phyloP scores from a whole-genome alignment of 2,113 vertebrate genomes.

The Oxyura jamaicensis region DNA sequence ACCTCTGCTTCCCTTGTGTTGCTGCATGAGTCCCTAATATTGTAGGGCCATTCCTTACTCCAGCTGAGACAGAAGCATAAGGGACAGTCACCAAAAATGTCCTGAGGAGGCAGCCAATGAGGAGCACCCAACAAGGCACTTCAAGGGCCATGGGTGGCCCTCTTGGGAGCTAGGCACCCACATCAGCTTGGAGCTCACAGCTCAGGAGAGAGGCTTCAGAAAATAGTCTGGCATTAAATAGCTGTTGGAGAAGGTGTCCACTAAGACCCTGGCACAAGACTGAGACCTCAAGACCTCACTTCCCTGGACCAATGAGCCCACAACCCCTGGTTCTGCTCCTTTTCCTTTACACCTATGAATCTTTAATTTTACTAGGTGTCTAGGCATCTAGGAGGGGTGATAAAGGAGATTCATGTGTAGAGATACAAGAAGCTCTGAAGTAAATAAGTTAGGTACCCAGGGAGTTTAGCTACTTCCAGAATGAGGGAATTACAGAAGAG shows the following conservation, averaged over 20 bases:
- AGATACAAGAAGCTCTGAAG: neutral
- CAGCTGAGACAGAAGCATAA: neutral
- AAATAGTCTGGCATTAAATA: neutral
- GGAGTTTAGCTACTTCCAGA: slow-evolving; percentile 16
- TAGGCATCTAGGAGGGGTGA: neutral
- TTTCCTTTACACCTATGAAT: neutral
- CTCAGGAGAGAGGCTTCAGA: neutral
- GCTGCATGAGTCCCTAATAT: neutral
- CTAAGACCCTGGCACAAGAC: neutral
- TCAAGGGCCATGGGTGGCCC: accelerated
- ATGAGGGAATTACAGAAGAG: neutral
- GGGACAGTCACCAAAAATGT: neutral
- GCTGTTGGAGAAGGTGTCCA: neutral
- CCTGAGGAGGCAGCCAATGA: neutral
- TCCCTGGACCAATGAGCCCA: neutral
- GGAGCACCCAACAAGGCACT: neutral
- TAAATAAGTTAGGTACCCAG: neutral
- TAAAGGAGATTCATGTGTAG: neutral
- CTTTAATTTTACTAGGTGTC: neutral
- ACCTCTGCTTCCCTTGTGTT: neutral
- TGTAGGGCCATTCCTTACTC: neutral
- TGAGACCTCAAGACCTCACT: neutral
- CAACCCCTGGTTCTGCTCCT: neutral
- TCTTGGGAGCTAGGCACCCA: neutral
- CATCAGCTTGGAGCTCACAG: neutral